Percentiles rank a stretch among this genome's conserved stretches.
Evolutionary conservation across 1,140 invertebrate species (phyloP).

Genomic region (Lepidurus apus): DNA sequence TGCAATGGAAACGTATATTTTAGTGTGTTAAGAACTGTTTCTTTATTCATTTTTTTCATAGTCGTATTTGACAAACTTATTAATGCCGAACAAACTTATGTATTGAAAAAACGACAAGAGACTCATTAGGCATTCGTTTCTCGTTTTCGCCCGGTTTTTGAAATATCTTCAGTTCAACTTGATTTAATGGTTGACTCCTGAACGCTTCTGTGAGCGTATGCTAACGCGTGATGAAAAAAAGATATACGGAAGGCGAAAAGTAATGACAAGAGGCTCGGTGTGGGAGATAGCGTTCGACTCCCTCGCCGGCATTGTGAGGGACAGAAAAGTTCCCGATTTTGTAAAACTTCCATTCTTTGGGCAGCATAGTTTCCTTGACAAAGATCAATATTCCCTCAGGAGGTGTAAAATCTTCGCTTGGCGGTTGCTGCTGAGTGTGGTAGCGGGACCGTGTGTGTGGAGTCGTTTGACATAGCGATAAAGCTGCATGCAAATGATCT

Average conservation of each 20-base stretch:
- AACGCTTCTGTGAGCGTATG: not conserved
- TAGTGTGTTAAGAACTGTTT: no score
- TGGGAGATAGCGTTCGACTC: not conserved
- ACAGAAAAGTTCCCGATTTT: not conserved
- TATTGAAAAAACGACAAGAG: no score
- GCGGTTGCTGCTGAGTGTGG: not conserved
- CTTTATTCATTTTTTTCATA: no score
- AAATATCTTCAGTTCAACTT: not conserved
- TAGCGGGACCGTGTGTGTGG: not conserved
- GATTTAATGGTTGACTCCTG: not conserved
- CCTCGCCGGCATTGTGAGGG: not conserved
- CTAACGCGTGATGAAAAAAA: not conserved
- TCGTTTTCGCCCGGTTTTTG: not conserved
- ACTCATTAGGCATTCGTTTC: no score
- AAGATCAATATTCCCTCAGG: conserved; percentile 7
- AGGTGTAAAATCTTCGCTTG: conserved; percentile 19
- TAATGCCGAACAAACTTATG: no score
- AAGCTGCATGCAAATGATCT: conserved; percentile 9
- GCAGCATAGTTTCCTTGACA: not conserved
- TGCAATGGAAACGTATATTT: no score
- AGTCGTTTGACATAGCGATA: conserved; percentile 13
- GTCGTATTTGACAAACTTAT: no score
- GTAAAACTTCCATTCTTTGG: not conserved
- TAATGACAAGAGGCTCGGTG: not conserved
- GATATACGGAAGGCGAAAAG: not conserved